phyloP scores from a whole-genome alignment of 2,113 vertebrate genomes.

The Nycticorax nycticorax region DNA sequence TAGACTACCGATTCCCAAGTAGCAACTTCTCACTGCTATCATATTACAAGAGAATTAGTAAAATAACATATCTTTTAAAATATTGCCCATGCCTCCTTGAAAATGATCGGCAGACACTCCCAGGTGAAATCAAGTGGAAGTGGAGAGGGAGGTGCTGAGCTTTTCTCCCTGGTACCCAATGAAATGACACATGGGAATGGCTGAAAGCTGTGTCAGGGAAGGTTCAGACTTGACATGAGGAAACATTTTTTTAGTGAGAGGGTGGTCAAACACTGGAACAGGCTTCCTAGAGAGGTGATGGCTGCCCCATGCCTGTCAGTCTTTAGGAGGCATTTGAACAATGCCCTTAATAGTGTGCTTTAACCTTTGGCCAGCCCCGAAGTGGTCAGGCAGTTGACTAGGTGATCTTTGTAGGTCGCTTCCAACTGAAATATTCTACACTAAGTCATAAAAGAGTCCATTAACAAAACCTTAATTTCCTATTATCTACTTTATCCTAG shows the following conservation, averaged over 20 bases:
- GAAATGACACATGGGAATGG: background rate
- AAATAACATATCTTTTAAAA: background rate
- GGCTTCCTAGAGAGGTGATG: background rate
- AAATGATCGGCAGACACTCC: background rate
- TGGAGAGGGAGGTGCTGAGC: background rate
- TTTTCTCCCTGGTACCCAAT: background rate
- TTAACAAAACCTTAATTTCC: background rate
- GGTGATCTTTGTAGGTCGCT: background rate
- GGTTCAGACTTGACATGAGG: background rate
- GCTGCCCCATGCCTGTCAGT: too few relatives aligned
- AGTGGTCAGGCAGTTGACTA: background rate
- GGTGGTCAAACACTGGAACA: background rate
- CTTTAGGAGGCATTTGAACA: background rate
- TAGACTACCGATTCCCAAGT: background rate
- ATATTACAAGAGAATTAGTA: background rate
- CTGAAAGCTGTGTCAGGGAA: background rate
- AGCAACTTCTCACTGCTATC: background rate
- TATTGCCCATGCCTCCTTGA: background rate
- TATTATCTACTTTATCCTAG: background rate
- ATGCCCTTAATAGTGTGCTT: background rate
- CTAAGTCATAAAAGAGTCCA: background rate
- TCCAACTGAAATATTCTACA: background rate
- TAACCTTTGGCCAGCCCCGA: background rate
- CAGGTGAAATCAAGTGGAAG: background rate
- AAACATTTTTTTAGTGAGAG: background rate